Percentiles rank a stretch among this genome's conserved stretches.
phyloP scores from a whole-genome alignment of 1,140 invertebrate genomes.

The Aphelenchoides besseyi region DNA sequence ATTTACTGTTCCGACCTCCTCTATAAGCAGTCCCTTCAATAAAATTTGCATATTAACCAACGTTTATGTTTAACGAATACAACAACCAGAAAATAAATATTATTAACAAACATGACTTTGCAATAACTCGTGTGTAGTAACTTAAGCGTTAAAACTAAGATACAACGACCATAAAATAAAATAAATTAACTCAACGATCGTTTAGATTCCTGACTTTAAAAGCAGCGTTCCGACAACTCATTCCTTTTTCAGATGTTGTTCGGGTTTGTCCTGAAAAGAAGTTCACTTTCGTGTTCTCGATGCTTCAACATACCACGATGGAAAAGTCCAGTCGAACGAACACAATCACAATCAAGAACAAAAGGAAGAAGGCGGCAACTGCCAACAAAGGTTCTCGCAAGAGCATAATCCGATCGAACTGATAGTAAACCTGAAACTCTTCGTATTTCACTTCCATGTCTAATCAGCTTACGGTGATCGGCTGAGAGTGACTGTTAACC shows the following conservation, averaged over 20 bases:
- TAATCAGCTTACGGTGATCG: constrained; percentile 68
- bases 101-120: neutral
- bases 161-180: too few species aligned
- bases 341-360: constrained; percentile 87
- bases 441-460: neutral
- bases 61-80: neutral
- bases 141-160: too few species aligned
- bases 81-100: neutral
- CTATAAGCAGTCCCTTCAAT: neutral
- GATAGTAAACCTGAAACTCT: constrained; percentile 73
- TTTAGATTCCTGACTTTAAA: too few species aligned
- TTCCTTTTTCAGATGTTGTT: constrained; percentile 9
- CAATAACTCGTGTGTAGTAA: too few species aligned
- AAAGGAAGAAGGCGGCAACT: constrained; percentile 78
- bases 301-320: constrained; percentile 24
- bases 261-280: constrained; percentile 17
- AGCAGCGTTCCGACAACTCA: too few species aligned
- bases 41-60: neutral
- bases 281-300: neutral
- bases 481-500: constrained; percentile 93
- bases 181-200: too few species aligned
- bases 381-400: constrained; percentile 87
- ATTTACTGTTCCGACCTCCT: neutral
- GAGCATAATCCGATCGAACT: constrained; percentile 76
- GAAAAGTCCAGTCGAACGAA: constrained; percentile 94